Conservation (phyloP, 2,888 invertebrate genomes). For the Fissipunctia ypsillon region DNA sequence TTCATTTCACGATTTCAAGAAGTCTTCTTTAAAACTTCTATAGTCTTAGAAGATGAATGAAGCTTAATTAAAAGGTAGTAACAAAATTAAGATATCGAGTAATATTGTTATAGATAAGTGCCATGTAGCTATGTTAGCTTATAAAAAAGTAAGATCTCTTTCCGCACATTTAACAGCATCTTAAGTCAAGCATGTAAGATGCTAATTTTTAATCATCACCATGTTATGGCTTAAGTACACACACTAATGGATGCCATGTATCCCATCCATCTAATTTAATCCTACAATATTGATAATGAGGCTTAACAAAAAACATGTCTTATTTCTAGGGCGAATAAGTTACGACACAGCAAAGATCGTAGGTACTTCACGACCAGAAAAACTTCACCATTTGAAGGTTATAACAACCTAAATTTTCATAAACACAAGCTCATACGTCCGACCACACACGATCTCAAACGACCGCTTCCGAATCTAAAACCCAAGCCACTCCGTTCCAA, state of each 20-base stretch:
- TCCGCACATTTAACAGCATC: too few relatives aligned
- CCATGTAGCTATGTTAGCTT: not conserved
- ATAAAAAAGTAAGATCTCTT: not conserved
- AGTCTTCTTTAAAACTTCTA: too few relatives aligned
- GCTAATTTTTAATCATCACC: not conserved
- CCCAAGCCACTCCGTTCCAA: conserved; percentile 48
- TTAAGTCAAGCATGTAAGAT: not conserved
- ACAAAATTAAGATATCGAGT: not conserved
- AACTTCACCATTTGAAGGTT: not conserved
- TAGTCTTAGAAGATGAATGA: too few relatives aligned
- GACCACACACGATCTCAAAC: conserved; percentile 25
- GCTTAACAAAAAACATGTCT: not conserved
- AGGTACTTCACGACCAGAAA: not conserved
- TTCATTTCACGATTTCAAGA: too few relatives aligned
- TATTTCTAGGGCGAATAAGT: not conserved
- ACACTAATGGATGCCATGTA: not conserved
- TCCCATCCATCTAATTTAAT: not conserved
- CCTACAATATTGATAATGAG: not conserved
- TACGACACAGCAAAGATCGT: not conserved
- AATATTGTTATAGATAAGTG: too few relatives aligned
- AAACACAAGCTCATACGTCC: not conserved
- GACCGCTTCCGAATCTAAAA: conserved; percentile 31
- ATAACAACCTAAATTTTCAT: not conserved
- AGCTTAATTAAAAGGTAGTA: too few relatives aligned
- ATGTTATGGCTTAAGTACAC: not conserved